Evolutionary conservation across 2,797 vertebrate genomes (phyloP), one percentile per base, ranked within the genome.

Genomic region (Moxostoma hubbsi): DNA sequence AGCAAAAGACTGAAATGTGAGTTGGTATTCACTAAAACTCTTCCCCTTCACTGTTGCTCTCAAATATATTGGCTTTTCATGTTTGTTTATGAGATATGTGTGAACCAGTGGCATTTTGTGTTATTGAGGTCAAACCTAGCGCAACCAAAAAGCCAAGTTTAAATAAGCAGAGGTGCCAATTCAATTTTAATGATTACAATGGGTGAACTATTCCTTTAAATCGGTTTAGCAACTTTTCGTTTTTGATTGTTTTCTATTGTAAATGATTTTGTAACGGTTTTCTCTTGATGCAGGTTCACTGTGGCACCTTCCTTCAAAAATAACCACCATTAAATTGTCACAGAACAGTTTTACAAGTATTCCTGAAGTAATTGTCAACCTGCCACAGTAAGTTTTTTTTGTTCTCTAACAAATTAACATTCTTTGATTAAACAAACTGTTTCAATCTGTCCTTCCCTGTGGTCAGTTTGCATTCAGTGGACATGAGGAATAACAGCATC

Each of bases 401-500:
- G 49, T 75, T 66, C 9, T 57, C 9, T 68, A 12, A 12, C 7
- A 71, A 5, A 49, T 50, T 0, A 47, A 5, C 24, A 43, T 43
- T 0, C 1, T 0, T 9, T 5, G 15, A 43, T 15, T 9, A 2
- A 61, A n/a, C 57, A 13, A 43, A 62, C 10, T 7, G 18, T 36
- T 59, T 59, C 11, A 5, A 61, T n/a, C 1, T 13, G 7, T 13
- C 9, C 18, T 73, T 6, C 79, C 57, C 4, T 85, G 18, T 80
- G 63, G n/a, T 54, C 55, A 99, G 98, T 82, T 91, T 99, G 84
- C 89, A 95, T 13, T 96, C 95, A 0, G 84, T 99, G 76, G 97
- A 99, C 88, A 94, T 99, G 93, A 96, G 94, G 84, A 93, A 89
- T 88, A 99, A 99, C 86, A 83, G 80, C 49, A 95, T 99, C 0